Percentiles rank a stretch among this genome's conserved stretches.
Conservation (phyloP, 2,113 vertebrate species). For the Myxocyprinus asiaticus region DNA sequence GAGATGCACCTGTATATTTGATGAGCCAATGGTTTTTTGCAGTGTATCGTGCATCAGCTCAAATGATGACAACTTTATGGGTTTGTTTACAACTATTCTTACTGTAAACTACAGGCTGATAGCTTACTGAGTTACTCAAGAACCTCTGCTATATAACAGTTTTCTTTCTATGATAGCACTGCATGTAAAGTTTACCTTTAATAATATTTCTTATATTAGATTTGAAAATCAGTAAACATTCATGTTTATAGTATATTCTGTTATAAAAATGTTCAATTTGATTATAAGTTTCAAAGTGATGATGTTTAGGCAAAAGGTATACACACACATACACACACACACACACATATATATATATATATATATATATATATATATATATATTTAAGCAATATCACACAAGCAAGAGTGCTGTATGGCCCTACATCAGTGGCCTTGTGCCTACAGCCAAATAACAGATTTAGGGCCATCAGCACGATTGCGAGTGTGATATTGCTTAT, state of each 20-base stretch:
- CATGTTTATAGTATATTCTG: background rate
- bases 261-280: background rate
- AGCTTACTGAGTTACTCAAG: background rate
- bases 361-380: too few species aligned
- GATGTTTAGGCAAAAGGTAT: too few species aligned
- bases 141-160: background rate
- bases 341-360: too few species aligned
- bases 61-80: background rate
- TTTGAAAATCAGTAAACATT: background rate
- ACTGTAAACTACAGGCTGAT: conserved; percentile 4
- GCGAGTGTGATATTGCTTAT: too few species aligned
- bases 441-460: too few species aligned
- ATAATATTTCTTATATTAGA: conserved; percentile 5
- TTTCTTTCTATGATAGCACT: background rate
- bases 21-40: conserved; percentile 1
- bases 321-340: too few species aligned
- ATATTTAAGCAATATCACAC: too few species aligned
- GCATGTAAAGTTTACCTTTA: conserved; percentile 14
- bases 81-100: conserved; percentile 17
- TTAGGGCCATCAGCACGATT: too few species aligned
- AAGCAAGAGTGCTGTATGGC: too few species aligned
- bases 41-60: background rate
- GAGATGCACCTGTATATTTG: too few species aligned
- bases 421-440: too few species aligned
- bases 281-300: background rate